Conservation (phyloP, 2,797 vertebrate genomes). For the Cottoperca gobio region DNA sequence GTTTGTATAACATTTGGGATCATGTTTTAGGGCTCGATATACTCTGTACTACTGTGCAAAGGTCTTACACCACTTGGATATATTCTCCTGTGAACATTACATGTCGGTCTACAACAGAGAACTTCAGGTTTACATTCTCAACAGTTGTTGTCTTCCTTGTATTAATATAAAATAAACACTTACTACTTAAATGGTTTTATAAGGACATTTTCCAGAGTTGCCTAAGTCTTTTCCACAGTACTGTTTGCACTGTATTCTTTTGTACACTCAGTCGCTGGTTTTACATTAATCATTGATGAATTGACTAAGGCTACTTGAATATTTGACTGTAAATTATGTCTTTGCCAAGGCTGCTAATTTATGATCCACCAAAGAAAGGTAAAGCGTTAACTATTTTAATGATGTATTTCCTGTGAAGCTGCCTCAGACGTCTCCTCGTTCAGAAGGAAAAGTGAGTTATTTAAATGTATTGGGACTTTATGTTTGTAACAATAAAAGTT, state of each 20-base stretch:
- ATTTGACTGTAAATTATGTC: conserved; percentile 38
- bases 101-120: background rate
- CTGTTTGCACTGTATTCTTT: conserved; percentile 33
- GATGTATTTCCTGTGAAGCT: conserved; percentile 21
- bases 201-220: background rate
- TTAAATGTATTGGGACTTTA: conserved; percentile 9
- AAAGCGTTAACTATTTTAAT: conserved; percentile 3
- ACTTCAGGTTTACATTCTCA: background rate
- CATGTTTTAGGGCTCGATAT: conserved; percentile 2
- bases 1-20: background rate
- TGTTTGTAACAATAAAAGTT: background rate
- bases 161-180: background rate
- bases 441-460: background rate
- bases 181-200: background rate
- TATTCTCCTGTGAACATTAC: background rate
- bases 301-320: conserved; percentile 44
- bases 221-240: background rate
- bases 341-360: conserved; percentile 44
- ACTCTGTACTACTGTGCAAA: background rate
- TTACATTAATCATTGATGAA: conserved; percentile 50
- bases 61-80: background rate
- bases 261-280: conserved; percentile 15
- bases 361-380: conserved; percentile 23
- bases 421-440: background rate
- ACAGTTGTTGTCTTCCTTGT: background rate